Base-by-base conservation (phyloP, 2,113 vertebrate genomes). In the Neoarius graeffei region DNA sequence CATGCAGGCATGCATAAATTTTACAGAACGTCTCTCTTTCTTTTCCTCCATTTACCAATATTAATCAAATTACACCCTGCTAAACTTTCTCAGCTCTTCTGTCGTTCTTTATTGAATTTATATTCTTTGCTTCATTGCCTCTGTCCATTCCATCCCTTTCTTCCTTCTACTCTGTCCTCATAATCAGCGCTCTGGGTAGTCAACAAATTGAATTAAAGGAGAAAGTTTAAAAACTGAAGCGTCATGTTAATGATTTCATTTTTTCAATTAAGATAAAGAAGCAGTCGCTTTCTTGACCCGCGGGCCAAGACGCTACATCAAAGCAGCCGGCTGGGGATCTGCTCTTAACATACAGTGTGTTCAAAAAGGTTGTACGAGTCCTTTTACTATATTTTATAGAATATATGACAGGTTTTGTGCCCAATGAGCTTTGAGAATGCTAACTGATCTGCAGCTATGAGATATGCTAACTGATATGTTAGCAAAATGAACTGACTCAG, bases 191-290 rank as follows among this genome's bases (percentile, higher is more conserved):
- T 82, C 20, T 83, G 71, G 87, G 73, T 66, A 71, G 85, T 85
- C 85, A 50, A 84, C 90, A 92, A 59, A 64, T 84, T 62, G 84
- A 91, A 59, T 62, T 83, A 87, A 89, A 81, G 84, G 79, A 7
- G 86, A 91, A 91, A 88, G 91, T 93, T 92, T 92, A 91, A 92
- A 93, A 92, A 92, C 88, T 88, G 92, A 92, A 89, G 91, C 92
- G 92, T 96, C 94, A 94, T 93, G 94, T 95, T 95, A 95, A 95
- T 95, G 93, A 94, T 94, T 95, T 93, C 86, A 92, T 94, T 95
- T 95, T 95, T 95, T 93, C 93, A 95, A 95, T 95, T 95, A 94
- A 95, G 94, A 95, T 95, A 95, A 95, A 95, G 94, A 85, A 91
- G 85, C 91, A 90, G 91, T 92, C 90, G 90, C 89, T 93, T 89